Evolutionary conservation across 2,888 invertebrate species (phyloP).

Genomic region (Eueremaeus valkanovi): DNA sequence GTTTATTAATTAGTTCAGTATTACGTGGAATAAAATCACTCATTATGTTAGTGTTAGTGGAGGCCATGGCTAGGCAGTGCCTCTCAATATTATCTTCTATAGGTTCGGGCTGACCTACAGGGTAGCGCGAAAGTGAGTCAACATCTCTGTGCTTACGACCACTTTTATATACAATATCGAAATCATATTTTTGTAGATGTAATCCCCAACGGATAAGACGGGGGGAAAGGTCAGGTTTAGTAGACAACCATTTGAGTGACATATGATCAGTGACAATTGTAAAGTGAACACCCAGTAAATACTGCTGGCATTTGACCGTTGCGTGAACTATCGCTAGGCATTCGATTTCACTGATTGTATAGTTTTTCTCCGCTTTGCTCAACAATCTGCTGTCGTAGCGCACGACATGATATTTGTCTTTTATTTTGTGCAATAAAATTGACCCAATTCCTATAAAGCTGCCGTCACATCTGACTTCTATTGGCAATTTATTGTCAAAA

Average conservation of each 20-base stretch:
- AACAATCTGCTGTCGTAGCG: not conserved
- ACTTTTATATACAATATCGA: not conserved
- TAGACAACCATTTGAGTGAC: conserved; percentile 24
- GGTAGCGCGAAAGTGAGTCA: conserved; percentile 13
- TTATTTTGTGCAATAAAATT: not conserved
- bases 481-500: conserved; percentile 27
- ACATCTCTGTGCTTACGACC: conserved; percentile 18
- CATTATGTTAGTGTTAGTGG: no score
- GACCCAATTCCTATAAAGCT: conserved; percentile 10
- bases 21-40: no score
- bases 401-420: not conserved
- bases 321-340: conserved; percentile 17
- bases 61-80: not conserved
- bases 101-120: no score
- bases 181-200: not conserved
- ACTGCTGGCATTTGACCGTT: not conserved
- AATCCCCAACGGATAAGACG: conserved; percentile 28
- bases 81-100: not conserved
- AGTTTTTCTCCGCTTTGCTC: conserved; percentile 6
- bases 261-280: conserved; percentile 33
- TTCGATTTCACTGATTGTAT: conserved; percentile 23
- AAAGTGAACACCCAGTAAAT: no score
- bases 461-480: conserved; percentile 32
- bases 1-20: no score
- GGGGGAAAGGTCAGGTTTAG: not conserved